phyloP scores from a whole-genome alignment of 2,797 vertebrate genomes.

The Streptopelia turtur region DNA sequence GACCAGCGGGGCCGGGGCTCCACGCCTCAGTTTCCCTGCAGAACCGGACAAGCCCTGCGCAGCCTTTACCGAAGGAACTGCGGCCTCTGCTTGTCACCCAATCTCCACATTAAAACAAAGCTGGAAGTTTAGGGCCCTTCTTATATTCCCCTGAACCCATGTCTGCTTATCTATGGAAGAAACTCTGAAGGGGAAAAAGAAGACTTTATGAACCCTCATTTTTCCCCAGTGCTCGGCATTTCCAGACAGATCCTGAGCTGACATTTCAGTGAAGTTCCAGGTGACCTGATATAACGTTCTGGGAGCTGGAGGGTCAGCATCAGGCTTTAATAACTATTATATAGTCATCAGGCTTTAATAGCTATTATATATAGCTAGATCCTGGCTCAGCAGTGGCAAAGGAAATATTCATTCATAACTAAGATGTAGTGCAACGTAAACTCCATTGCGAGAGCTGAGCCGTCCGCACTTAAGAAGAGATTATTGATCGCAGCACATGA shows the following conservation, averaged over 20 bases:
- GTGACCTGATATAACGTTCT: neutral
- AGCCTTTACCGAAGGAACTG: neutral
- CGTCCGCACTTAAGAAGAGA: neutral
- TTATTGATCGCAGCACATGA: neutral
- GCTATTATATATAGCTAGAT: neutral
- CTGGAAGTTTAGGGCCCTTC: neutral
- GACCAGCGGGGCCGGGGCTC: neutral
- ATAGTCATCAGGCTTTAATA: neutral
- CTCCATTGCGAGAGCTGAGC: neutral
- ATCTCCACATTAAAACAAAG: neutral
- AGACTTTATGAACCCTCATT: neutral
- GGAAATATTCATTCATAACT: neutral
- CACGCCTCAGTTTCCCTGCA: neutral
- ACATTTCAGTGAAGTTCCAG: neutral
- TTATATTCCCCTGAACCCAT: neutral
- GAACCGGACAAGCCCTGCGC: neutral
- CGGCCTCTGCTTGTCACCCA: neutral
- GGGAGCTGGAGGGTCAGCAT: neutral
- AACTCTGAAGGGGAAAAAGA: neutral
- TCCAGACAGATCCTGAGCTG: neutral
- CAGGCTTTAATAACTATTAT: neutral
- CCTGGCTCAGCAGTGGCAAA: neutral
- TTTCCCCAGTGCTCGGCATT: neutral
- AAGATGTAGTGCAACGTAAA: neutral
- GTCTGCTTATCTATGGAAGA: fast-evolving